Base-by-base conservation (phyloP, 2,797 vertebrate species). In the Podarcis siculus region DNA sequence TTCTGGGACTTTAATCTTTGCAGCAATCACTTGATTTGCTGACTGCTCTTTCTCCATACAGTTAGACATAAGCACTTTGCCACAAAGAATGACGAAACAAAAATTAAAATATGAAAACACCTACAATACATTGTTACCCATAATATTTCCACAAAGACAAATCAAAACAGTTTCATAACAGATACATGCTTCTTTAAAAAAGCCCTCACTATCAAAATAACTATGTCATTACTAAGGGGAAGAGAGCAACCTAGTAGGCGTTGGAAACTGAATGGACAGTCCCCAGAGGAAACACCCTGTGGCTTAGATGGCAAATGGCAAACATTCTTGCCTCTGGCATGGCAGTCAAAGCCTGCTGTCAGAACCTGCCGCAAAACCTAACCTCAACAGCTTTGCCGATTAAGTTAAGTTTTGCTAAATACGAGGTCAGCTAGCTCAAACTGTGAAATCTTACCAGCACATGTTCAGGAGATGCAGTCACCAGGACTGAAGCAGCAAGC, bases 121-220 rank as follows among this genome's bases (percentile, higher is more conserved):
- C 19, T 10, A 23, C 73, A 23, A 72, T 72, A 25, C 45, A 32
- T 49, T 72, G 82, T 83, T 83, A 83, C 49, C 61, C 32, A 49
- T 72, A 72, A 69, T n/a, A 37, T 8, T 21, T 72, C n/a, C 45
- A 32, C 55, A 83, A 72, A 55, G 61, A 32, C 27, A 67, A 67
- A 45, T 78, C 39, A 78, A 78, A 78, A 67, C 10, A 85, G 30
- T 39, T 86, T 86, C 84, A 67, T 45, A 86, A 64, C 13, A 42
- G 61, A 77, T 78, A 55, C 27, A 49, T 78, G 45, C 15, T 79
- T 58, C 15, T n/a, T 55, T 55, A 58, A 19, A 32, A 30, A 79
- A 79, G 3, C 17, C 15, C 30, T 9, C 49, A n/a, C 19, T 66
- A 66, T 27, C 75, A 45, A 86, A 86, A 86, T 39, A 42, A 78